Base-by-base conservation (phyloP, 1,140 invertebrate genomes). In the Oryctes rhinoceros region DNA sequence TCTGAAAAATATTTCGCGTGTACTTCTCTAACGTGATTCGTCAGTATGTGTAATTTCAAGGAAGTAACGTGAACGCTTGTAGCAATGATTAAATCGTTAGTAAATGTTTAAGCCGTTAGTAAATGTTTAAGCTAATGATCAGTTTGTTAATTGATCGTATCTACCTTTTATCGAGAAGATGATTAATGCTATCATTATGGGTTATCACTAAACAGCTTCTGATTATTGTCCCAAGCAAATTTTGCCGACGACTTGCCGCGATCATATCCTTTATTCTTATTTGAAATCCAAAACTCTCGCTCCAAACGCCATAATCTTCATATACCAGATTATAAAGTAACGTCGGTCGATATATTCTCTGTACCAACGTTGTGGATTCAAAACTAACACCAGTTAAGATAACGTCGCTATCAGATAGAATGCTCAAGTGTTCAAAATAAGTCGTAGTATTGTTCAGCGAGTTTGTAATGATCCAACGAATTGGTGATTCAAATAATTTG, bases 151-250 rank as follows among this genome's bases (percentile, higher is more conserved):
- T 30, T 30, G 24, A 30, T 30, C 24, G 24, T 30, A 30, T 30
- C 24, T 88, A 91, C 88, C 89, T 82, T 85, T 90, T 90, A 87
- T 93, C 91, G 5, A 87, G 88, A 59, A 93, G 86, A 85, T 93
- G 91, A 81, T 91, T 88, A 11, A 91, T 87, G 30, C 90, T 90
- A 79, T 92, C 88, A 37, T 89, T 90, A 83, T 92, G 85, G 6
- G 91, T 92, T 3, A 92, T 84, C 0, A 91, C 91, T 65, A 90
- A 87, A 78, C 88, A 89, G 47, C 89, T 88, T 11, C 84, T 87
- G 74, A 91, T 85, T 80, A 85, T 80, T 80, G 83, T 85, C 74
- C 84, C 83, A n/a, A 85, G 76, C 59, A 91, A 84, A 85, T 90
- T 85, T 10, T 84, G 83, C 81, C 90, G 85, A 80, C 88, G 86